Conservation (phyloP, 1,140 invertebrate species). For the Cryptotermes secundus region DNA sequence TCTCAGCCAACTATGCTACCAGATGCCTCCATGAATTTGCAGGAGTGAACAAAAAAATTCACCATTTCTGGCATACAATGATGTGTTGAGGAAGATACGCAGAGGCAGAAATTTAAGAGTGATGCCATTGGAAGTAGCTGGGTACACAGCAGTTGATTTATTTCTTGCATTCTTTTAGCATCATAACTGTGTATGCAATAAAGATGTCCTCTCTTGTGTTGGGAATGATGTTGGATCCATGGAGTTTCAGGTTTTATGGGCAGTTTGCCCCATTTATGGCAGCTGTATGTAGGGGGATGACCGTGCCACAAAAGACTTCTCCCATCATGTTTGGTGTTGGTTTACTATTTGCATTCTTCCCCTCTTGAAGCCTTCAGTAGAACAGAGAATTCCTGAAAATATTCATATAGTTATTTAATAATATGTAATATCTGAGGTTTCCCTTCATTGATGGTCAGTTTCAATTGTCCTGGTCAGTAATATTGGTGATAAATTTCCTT, state of each 20-base stretch:
- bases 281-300: background rate
- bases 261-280: conserved; percentile 24
- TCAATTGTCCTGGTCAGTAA: too few relatives aligned
- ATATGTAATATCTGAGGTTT: too few relatives aligned
- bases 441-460: too few relatives aligned
- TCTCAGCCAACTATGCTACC: too few relatives aligned
- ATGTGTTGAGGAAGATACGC: too few relatives aligned
- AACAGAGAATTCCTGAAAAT: background rate
- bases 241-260: conserved; percentile 24
- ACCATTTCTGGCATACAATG: too few relatives aligned
- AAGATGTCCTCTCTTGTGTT: conserved; percentile 33
- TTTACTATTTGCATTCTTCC: background rate
- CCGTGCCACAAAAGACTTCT: background rate
- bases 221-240: conserved; percentile 24
- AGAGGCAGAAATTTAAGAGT: too few relatives aligned
- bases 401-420: background rate
- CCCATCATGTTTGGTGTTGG: background rate
- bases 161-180: conserved; percentile 18
- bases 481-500: too few relatives aligned
- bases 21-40: too few relatives aligned
- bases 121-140: too few relatives aligned
- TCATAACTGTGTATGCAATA: conserved; percentile 28
- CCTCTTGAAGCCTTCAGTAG: background rate
- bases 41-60: too few relatives aligned
- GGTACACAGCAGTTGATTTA: too few relatives aligned